Base-by-base conservation (phyloP, 2,797 vertebrate genomes). In the Poeciliopsis infans region DNA sequence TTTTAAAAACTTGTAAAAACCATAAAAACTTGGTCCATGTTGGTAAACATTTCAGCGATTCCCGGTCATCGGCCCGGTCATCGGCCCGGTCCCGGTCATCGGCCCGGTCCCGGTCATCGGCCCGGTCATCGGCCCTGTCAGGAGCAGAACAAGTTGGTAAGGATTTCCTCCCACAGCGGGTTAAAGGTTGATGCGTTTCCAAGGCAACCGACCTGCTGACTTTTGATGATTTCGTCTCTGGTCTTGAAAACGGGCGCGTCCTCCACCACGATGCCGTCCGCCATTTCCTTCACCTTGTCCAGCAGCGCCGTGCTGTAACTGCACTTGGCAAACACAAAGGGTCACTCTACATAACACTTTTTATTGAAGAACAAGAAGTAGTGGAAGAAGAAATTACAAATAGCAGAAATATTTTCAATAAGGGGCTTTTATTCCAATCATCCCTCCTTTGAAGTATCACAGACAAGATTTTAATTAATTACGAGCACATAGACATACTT, bases 181-280 rank as follows among this genome's bases (percentile, higher is more conserved):
- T 51, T 5, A 59, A 51, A 51, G 2, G 7, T 51, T 51, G 49
- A 10, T 46, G 1, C 51, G 2, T 41, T 12, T 55, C 13, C 31
- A 15, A 49, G 10, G 39, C 39, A 15, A 53, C 10, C 1, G 83
- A 96, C 95, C 94, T 94, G 87, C 57, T 97, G 96, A 88, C 95
- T 95, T 91, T 96, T 96, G 55, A 97, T 92, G 28, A 98, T 95
- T 83, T 97, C 96, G 80, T 97, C 96, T 94, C 97, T 96, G 3
- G 96, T 97, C 80, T 96, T 97, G 86, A 97, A 98, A n/a, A 96
- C 92, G 0, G 97, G 97, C 2, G 96, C 95, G 28, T 98, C 97
- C 84, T 95, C 95, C 76, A 98, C 96, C 79, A 94, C 94, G 75
- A 97, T 94, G 13, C 96, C 97, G 49, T 97, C 95, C 18, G 96